Conservation (phyloP, 2,113 vertebrate genomes). For the Gadus macrocephalus region DNA sequence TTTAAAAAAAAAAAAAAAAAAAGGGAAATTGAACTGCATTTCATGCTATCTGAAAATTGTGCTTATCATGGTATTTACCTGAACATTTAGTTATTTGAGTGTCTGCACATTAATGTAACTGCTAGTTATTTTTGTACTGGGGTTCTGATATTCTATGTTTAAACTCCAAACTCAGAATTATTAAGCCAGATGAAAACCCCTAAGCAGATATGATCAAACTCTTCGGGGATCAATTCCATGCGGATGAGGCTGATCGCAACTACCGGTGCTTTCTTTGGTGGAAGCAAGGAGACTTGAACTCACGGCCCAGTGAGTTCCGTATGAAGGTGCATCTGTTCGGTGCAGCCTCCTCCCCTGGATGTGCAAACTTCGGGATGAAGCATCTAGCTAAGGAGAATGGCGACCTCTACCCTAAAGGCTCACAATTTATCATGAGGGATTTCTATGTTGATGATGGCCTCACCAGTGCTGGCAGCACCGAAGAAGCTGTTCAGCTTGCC, state of each 20-base stretch:
- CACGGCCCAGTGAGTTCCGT: too few species aligned
- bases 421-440: not conserved
- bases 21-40: not conserved
- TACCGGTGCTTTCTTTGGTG: not conserved
- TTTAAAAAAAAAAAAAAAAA: not conserved
- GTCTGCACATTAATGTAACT: not conserved
- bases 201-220: too few species aligned
- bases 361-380: not conserved
- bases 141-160: too few species aligned
- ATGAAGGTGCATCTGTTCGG: too few species aligned
- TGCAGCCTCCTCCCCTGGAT: not conserved
- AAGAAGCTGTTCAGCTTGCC: not conserved
- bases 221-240: too few species aligned
- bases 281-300: too few species aligned
- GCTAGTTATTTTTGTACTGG: not conserved
- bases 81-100: conserved; percentile 2
- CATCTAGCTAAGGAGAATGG: not conserved
- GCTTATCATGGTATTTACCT: not conserved
- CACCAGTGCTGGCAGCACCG: too few species aligned
- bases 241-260: not conserved
- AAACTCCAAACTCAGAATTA: too few species aligned
- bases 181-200: too few species aligned
- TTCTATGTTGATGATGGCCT: not conserved
- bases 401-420: not conserved
- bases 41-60: not conserved